A percentile compares a stretch with the other conserved stretches of the same genome.
These are phyloP conservation scores for Eremophila alpestris DNA, from an alignment of 2,797 vertebrate genomes.

Conservation along the genomic window DNA sequence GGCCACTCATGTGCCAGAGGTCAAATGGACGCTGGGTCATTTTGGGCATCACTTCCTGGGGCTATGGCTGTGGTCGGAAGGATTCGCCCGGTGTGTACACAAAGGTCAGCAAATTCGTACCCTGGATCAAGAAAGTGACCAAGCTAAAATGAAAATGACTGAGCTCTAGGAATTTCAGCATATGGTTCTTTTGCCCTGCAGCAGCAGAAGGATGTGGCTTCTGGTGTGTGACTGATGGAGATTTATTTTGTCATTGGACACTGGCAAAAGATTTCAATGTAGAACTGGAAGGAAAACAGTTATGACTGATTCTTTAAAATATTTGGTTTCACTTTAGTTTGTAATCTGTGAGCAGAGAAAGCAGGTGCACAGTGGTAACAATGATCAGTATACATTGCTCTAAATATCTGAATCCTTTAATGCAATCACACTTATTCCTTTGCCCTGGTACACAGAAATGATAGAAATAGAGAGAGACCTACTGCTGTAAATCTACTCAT, in stretches of 20 bases:
- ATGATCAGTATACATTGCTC: not conserved
- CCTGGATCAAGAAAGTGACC: conserved; percentile 85
- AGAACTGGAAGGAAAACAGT: not conserved
- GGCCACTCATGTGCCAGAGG: conserved; percentile 85
- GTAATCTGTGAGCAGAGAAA: conserved; percentile 10
- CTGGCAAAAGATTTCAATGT: not conserved
- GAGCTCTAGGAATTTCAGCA: not conserved
- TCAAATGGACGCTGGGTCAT: conserved; percentile 84
- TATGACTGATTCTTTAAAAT: not conserved
- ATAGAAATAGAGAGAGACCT: not conserved
- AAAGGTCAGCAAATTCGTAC: conserved; percentile 84
- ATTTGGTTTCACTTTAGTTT: not conserved
- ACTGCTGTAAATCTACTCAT: not conserved
- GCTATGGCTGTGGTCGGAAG: conserved; percentile 85
- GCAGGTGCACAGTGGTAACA: not conserved
- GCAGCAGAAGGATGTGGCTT: not conserved
- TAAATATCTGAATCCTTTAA: not conserved
- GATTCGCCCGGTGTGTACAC: conserved; percentile 88
- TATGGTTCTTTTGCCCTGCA: not conserved
- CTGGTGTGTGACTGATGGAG: not conserved
- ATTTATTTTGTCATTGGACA: not conserved
- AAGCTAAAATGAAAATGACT: conserved; percentile 56
- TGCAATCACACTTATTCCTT: not conserved
- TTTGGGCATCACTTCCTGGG: conserved; percentile 88
- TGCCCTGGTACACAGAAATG: not conserved